Base-by-base conservation (phyloP, 2,888 invertebrate species). In the Eurytoma californica region DNA sequence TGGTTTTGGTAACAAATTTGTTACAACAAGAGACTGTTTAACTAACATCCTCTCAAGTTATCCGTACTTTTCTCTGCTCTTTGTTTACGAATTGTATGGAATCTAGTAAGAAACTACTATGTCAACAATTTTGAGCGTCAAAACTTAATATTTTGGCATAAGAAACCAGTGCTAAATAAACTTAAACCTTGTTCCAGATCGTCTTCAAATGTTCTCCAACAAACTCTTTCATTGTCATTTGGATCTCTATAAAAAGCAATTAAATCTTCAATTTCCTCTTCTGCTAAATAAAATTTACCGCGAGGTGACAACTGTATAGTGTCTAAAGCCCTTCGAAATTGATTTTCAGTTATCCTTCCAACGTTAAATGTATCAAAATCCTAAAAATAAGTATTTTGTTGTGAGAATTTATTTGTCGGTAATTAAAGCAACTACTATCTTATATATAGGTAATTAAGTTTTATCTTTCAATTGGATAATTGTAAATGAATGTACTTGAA, bases 181-280 rank as follows among this genome's bases (percentile, higher is more conserved):
- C 9, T 7, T 1, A 39, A 84, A 94, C 94, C 95, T 86, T 94
- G 93, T 86, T 96, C 94, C 83, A 96, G 93, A 88, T 96, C 95
- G 85, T 95, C 94, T 85, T 94, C 94, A 87, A 96, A 96, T 28
- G 94, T 93, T 78, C 93, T 92, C 95, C 96, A 96, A 88, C 94
- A 94, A 61, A 95, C 92, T 72, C 94, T 92, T 73, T 92, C 91
- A 0, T 90, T 89, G 88, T 95, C 95, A 84, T 94, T 92, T n/a
- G 94, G 94, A 91, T 95, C 95, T 80, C 92, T 88, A 89, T 95
- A 96, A 86, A 94, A 93, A 16, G 92, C 91, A 84, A 93, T 91
- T n/a, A 96, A 88, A 77, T 93, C 92, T 79, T 92, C 89, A 57
- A 94, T 91, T 90, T 96, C 96, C 0, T 92, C 90, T 72, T 93